Percentiles rank a stretch among this genome's conserved stretches.
Conservation (phyloP, 2,888 invertebrate genomes). For the Epicampocera succincta region DNA sequence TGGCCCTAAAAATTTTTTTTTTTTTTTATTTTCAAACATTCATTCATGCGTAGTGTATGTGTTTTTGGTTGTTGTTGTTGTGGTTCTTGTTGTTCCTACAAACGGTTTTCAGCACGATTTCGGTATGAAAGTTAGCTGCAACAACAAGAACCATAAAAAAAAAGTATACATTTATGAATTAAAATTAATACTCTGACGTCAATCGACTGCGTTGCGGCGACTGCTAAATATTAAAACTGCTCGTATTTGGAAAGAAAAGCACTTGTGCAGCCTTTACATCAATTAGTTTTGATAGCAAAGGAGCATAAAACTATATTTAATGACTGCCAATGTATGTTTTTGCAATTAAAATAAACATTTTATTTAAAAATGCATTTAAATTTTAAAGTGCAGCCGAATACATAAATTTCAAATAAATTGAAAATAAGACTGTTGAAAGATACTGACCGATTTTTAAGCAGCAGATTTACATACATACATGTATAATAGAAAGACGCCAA, state of each 20-base stretch:
- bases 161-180: slow-evolving; percentile 25
- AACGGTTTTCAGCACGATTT: slow-evolving; percentile 49
- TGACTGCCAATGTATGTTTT: slow-evolving; percentile 6
- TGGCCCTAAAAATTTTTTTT: slow-evolving; percentile 48
- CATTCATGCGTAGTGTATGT: slow-evolving; percentile 62
- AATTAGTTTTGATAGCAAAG: slow-evolving; percentile 19
- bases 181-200: slow-evolving; percentile 39
- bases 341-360: slow-evolving; percentile 33
- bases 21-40: slow-evolving; percentile 41
- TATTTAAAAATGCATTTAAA: slow-evolving; percentile 24
- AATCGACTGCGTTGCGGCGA: slow-evolving; percentile 16
- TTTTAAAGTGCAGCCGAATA: neutral
- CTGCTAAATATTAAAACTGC: neutral
- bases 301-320: slow-evolving; percentile 38
- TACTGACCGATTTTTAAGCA: too few species aligned
- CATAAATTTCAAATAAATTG: too few species aligned
- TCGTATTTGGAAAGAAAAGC: neutral
- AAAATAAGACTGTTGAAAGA: too few species aligned
- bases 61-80: slow-evolving; percentile 7
- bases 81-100: too few species aligned
- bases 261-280: slow-evolving; percentile 10
- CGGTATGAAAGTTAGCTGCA: slow-evolving; percentile 52
- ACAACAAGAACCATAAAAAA: neutral
- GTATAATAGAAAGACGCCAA: too few species aligned
- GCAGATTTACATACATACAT: too few species aligned